Base-by-base conservation (phyloP, 2,113 vertebrate genomes). In the Uropsilus gracilis region DNA sequence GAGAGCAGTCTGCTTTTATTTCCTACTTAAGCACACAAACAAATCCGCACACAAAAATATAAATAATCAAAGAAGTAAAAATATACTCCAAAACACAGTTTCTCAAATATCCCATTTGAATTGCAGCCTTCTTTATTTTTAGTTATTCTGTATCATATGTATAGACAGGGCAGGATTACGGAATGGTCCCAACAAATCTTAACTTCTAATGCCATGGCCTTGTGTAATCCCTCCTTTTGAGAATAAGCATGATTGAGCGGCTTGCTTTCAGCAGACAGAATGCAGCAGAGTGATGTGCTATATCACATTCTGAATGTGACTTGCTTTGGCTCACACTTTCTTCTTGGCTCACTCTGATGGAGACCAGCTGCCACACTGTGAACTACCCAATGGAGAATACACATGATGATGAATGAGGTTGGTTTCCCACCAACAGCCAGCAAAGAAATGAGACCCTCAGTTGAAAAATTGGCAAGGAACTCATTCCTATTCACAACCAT, bases 381-480 rank as follows among this genome's bases (percentile, higher is more conserved):
- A 84, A 20, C 9, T 42, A 26, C 50, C 69, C 32, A 22, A 4
- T 16, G 30, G 10, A 59, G 48, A 72, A 6, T 6, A 68, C 20
- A 8, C 3, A 3, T 9, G 2, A 13, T 77, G 80, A 78, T 44
- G 26, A 42, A 26, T 26, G 26, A n/a, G n/a, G 2, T 26, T 46
- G 50, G 24, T 44, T 8, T 61, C 48, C 61, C 66, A 48, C 28
- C 34, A 44, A 37, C 11, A 78, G 34, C 34, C 34, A 32, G 34
- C 0, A 5, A 44, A 46, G 34, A 89, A 14, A 32, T 50, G n/a
- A 85, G 28, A 7, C 50, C 46, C 44, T n/a, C 16, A 30, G n/a
- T 0, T 32, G n/a, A 48, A 5, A 37, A 50, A 37, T 0, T 0
- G 26, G 3, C n/a, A 12, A 48, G 61, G 50, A 10, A 76, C 6